Evolutionary conservation across 2,113 vertebrate species (phyloP).

Genomic region (Corythaixoides concolor): DNA sequence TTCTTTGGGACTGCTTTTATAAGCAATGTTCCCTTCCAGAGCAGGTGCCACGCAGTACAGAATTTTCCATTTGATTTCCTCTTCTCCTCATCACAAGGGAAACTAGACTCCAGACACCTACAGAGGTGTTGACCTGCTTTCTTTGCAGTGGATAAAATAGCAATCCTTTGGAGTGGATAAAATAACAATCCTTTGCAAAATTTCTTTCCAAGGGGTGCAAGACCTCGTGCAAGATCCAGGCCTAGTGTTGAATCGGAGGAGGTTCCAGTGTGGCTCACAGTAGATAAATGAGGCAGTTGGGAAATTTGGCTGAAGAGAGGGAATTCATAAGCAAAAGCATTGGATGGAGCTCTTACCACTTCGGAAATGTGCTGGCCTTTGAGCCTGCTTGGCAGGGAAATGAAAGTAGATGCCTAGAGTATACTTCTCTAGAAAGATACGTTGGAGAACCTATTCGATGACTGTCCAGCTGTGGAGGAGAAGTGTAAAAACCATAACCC

Average conservation of each 20-base stretch:
- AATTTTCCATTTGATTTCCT: not conserved
- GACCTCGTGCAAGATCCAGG: not conserved
- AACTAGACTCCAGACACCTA: not conserved
- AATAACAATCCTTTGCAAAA: not conserved
- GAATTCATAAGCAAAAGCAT: not conserved
- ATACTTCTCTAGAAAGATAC: not conserved
- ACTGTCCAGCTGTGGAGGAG: not conserved
- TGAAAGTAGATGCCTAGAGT: not conserved
- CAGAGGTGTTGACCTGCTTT: not conserved
- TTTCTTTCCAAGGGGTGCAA: not conserved
- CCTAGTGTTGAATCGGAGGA: not conserved
- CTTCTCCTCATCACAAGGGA: not conserved
- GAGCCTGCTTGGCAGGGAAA: not conserved
- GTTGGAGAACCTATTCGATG: not conserved
- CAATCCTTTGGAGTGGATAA: not conserved
- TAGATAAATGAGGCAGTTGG: not conserved
- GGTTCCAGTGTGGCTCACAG: not conserved
- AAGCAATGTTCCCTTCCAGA: not conserved
- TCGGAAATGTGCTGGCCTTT: not conserved
- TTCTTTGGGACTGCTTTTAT: not conserved
- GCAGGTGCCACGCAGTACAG: not conserved
- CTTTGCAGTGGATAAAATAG: slow-evolving; percentile 14
- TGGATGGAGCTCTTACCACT: not conserved
- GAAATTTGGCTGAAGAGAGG: not conserved
- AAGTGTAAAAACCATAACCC: not conserved